Conservation (phyloP, 2,888 invertebrate genomes). For the Dicyrtoma fusca region DNA sequence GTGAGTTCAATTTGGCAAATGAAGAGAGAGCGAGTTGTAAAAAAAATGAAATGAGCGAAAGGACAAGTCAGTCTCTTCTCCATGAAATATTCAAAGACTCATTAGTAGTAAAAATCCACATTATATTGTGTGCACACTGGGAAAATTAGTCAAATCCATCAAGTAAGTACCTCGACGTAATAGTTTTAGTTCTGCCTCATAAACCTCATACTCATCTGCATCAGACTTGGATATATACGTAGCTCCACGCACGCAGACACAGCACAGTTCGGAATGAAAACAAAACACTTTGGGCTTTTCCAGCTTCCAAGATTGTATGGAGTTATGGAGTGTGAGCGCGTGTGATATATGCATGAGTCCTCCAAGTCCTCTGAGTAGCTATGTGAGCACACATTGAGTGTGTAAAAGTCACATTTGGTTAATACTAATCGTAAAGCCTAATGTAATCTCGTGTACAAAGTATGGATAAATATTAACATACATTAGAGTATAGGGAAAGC, state of each 20-base stretch:
- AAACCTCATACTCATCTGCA: constrained; percentile 7
- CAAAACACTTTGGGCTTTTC: too few species aligned
- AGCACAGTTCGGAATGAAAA: too few species aligned
- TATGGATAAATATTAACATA: constrained; percentile 18
- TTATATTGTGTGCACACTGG: constrained; percentile 14
- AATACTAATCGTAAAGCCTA: constrained; percentile 20
- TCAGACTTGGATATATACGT: too few species aligned
- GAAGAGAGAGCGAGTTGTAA: constrained; percentile 27
- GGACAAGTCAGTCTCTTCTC: constrained; percentile 23
- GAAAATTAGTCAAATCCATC: constrained; percentile 56
- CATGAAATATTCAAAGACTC: constrained; percentile 56
- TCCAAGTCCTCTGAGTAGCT: too few species aligned
- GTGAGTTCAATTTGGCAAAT: constrained; percentile 39
- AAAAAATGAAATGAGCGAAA: constrained; percentile 34
- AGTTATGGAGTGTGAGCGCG: too few species aligned
- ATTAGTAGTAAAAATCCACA: constrained; percentile 53
- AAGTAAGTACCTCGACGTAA: constrained; percentile 33
- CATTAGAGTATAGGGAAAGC: background rate
- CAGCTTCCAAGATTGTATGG: too few species aligned
- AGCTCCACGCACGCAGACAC: too few species aligned
- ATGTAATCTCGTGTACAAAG: constrained; percentile 17
- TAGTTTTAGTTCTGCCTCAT: constrained; percentile 24
- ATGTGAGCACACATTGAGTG: too few species aligned
- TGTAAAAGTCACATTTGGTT: constrained; percentile 10
- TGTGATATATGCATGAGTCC: too few species aligned